Evolutionary conservation across 2,888 invertebrate genomes (phyloP), one percentile per base, ranked within the genome.

Genomic region (Elegia similella): DNA sequence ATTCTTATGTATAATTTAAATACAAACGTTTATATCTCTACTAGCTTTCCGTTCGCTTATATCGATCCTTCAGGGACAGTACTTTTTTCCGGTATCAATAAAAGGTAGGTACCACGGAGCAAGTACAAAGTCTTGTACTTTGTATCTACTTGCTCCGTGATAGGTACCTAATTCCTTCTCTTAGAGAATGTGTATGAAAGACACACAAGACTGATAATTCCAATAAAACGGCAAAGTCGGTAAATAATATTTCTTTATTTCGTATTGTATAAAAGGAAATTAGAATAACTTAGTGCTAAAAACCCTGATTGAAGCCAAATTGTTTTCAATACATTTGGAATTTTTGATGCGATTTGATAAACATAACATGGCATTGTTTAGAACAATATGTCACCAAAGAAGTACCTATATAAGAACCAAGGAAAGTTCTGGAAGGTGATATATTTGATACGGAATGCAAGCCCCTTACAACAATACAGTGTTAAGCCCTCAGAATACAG

Each of bases 361-460:
- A 34, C 8, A 10, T 34, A 34, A 34, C 8, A 34, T 34, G 10
- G 32, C 32, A 32, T 32, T 1, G 23, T 5, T 23, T 32, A 32
- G 10, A 6, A 7, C 7, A 47, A 47, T 47, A 47, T 30, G 30
- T 48, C 48, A 48, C 48, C 48, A 8, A 15, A 7, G 13, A 2
- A 12, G 12, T 32, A 7, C 12, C 10, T 6, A 0, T 12, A 5
- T 12, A 6, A 38, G 12, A 38, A n/a, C 38, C 10, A 12, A 12
- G 12, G 38, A 38, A 38, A 2, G 5, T 38, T 38, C 38, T 38
- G n/a, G 12, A 38, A 38, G 10, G 38, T 12, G n/a, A 5, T 2
- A 23, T 23, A 38, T 12, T 38, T 12, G n/a, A 38, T 38, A 38
- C 38, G 38, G n/a, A 48, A 47, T 47, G 47, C 47, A 47, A 47